phyloP scores from a whole-genome alignment of 2,113 vertebrate species.

The Aleadryas rufinucha region DNA sequence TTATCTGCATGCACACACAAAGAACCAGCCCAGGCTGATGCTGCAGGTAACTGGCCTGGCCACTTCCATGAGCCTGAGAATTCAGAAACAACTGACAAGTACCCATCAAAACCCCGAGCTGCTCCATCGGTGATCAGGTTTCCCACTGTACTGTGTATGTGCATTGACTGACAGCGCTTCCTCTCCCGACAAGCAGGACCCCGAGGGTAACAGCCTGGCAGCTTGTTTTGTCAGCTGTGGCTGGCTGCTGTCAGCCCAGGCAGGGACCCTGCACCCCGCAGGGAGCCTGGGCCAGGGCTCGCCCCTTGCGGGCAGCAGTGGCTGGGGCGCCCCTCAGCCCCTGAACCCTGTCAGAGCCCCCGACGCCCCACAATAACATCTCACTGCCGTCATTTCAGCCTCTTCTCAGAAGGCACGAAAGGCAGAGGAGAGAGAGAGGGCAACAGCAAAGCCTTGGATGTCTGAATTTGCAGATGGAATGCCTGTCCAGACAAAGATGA shows the following conservation, averaged over 20 bases:
- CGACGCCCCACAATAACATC: background rate
- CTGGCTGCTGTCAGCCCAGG: background rate
- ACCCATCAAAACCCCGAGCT: background rate
- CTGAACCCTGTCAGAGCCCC: background rate
- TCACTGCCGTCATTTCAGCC: background rate
- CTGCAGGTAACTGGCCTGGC: background rate
- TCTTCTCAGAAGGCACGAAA: background rate
- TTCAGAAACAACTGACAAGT: conserved; percentile 6
- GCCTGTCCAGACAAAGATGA: background rate
- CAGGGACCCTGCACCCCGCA: background rate
- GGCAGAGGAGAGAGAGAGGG: background rate
- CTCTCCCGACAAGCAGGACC: background rate
- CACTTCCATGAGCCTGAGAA: background rate
- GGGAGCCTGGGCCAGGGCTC: background rate
- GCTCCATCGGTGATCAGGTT: background rate
- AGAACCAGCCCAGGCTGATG: background rate
- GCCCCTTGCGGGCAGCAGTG: background rate
- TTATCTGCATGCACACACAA: rapidly evolving
- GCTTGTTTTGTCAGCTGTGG: conserved; percentile 77
- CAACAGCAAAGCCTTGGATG: background rate
- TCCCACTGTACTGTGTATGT: background rate
- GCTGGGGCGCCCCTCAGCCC: background rate
- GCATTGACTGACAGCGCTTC: conserved; percentile 64
- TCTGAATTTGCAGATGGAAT: background rate
- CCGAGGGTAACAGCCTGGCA: background rate